Conservation (phyloP, 2,888 invertebrate species). For the Drosophila tanythrix region DNA sequence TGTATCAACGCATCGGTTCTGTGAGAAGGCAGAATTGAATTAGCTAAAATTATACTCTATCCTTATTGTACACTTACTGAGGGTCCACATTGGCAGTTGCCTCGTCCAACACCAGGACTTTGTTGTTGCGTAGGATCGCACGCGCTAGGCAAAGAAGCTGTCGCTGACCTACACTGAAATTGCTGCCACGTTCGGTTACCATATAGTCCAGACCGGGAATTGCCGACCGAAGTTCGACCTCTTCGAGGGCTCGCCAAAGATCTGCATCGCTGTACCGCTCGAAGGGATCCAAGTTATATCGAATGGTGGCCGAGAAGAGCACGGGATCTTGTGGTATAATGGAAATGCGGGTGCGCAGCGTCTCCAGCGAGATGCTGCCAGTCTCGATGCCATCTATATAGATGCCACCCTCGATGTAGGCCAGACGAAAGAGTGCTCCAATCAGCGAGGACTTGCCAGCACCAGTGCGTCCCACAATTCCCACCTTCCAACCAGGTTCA, state of each 20-base stretch:
- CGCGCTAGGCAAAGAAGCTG: constrained; percentile 89
- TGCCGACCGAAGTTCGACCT: constrained; percentile 86
- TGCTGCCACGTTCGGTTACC: constrained; percentile 87
- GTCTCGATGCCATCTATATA: constrained; percentile 90
- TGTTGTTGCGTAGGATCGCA: constrained; percentile 88
- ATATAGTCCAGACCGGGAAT: constrained; percentile 86
- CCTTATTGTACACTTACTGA: constrained; percentile 83
- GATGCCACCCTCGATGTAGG: constrained; percentile 89
- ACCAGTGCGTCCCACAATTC: constrained; percentile 93
- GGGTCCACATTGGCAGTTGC: constrained; percentile 90
- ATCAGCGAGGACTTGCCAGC: constrained; percentile 93
- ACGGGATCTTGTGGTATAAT: constrained; percentile 87
- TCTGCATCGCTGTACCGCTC: constrained; percentile 82
- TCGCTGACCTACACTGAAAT: constrained; percentile 89
- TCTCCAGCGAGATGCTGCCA: constrained; percentile 85
- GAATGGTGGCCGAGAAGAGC: constrained; percentile 87
- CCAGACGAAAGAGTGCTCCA: constrained; percentile 91
- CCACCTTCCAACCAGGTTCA: constrained; percentile 89
- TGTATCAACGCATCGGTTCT: constrained; percentile 93
- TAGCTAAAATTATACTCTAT: too few relatives aligned
- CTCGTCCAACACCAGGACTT: constrained; percentile 88
- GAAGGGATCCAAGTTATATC: constrained; percentile 89
- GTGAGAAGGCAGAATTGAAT: constrained; percentile 43
- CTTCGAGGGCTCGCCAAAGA: constrained; percentile 82
- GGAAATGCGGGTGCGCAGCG: constrained; percentile 86